Conservation (phyloP, 2,888 invertebrate genomes). For the Meghimatium bilineatum region DNA sequence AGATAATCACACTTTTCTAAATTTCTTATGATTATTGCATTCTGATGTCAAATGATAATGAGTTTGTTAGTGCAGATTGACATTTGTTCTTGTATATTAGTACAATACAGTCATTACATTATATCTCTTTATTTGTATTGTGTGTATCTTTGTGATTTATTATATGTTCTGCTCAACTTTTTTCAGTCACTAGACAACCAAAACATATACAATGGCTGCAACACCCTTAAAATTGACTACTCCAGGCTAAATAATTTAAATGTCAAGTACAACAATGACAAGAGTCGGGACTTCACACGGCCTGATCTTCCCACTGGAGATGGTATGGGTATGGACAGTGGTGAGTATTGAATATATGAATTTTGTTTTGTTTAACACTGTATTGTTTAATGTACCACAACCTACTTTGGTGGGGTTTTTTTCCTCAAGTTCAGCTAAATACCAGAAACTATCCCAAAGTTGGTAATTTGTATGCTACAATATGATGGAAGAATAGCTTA, state of each 20-base stretch:
- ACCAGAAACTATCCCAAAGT: too few relatives aligned
- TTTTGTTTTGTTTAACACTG: background rate
- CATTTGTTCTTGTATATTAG: background rate
- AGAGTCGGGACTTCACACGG: constrained; percentile 99
- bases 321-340: constrained; percentile 59
- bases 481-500: too few relatives aligned
- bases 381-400: too few relatives aligned
- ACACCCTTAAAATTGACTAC: constrained; percentile 98
- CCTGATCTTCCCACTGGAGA: constrained; percentile 97
- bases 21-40: too few relatives aligned
- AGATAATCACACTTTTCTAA: too few relatives aligned
- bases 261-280: constrained; percentile 99
- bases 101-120: background rate
- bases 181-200: constrained; percentile 94
- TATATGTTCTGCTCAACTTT: background rate
- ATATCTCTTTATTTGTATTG: background rate
- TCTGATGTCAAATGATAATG: too few relatives aligned
- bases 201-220: constrained; percentile 99
- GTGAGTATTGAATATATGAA: background rate
- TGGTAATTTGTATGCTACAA: too few relatives aligned
- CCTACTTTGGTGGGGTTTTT: too few relatives aligned
- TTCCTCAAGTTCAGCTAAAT: too few relatives aligned
- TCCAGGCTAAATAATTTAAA: constrained; percentile 98
- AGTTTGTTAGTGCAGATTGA: too few relatives aligned
- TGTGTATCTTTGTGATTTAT: background rate